Conservation (phyloP, 2,797 vertebrate genomes). For the Brachyalestes nurse region DNA sequence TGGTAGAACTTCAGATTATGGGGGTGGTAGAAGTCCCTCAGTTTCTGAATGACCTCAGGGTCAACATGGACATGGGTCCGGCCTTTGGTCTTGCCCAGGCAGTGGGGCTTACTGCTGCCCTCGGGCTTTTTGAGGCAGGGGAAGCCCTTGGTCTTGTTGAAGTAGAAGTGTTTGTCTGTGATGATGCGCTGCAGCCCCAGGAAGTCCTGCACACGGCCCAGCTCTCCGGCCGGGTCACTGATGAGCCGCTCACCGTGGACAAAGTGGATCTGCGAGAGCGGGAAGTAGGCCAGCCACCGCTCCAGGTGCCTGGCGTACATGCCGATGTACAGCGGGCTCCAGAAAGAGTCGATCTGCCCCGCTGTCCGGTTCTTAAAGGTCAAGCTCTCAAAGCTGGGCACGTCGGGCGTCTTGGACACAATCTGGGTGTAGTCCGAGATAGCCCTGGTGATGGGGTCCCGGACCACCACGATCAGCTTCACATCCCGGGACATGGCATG, state of each 20-base stretch:
- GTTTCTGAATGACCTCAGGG: slow-evolving; percentile 72
- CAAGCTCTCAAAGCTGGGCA: slow-evolving; percentile 80
- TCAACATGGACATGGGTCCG: slow-evolving; percentile 77
- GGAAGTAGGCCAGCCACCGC: slow-evolving; percentile 83
- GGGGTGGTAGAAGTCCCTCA: slow-evolving; percentile 81
- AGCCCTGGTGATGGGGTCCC: slow-evolving; percentile 83
- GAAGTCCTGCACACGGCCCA: slow-evolving; percentile 84
- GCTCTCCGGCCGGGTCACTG: slow-evolving; percentile 80
- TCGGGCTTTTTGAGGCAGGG: slow-evolving; percentile 85
- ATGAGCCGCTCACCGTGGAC: slow-evolving; percentile 83
- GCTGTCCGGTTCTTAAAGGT: slow-evolving; percentile 80
- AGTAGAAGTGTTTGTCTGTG: slow-evolving; percentile 86
- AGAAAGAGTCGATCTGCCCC: slow-evolving; percentile 78
- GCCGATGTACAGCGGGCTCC: slow-evolving; percentile 85
- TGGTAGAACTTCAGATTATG: slow-evolving; percentile 83
- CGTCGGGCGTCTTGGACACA: slow-evolving; percentile 80
- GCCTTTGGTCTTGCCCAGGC: slow-evolving; percentile 83
- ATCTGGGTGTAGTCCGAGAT: slow-evolving; percentile 87
- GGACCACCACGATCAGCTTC: slow-evolving; percentile 83
- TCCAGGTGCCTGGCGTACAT: slow-evolving; percentile 84
- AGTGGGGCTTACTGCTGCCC: slow-evolving; percentile 84
- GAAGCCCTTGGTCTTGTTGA: slow-evolving; percentile 86
- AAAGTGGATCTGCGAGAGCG: slow-evolving; percentile 81
- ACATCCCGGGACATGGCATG: slow-evolving; percentile 79
- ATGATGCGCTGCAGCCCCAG: slow-evolving; percentile 83